These are phyloP conservation scores for Pitangus sulphuratus DNA, from an alignment of 2,797 vertebrate species.

Conservation along the genomic window DNA sequence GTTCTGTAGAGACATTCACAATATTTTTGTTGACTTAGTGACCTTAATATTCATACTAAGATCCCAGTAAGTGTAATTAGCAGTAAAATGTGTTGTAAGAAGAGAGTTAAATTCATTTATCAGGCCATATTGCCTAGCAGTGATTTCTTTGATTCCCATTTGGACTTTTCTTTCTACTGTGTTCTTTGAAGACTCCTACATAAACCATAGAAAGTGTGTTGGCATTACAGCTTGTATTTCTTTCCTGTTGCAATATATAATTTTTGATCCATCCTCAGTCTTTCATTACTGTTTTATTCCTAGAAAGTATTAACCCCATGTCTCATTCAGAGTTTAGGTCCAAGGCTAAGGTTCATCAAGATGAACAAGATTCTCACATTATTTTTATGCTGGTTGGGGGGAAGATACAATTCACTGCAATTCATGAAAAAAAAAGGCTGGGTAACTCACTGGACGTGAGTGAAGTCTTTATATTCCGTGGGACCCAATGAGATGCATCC, in stretches of 20 bases:
- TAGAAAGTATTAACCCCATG: neutral
- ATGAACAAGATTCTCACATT: neutral
- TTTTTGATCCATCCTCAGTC: neutral
- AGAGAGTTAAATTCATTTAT: neutral
- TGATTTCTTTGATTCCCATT: neutral
- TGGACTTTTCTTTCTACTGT: neutral
- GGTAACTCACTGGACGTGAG: fast-evolving
- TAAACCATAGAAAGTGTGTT: neutral
- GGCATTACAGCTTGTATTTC: neutral
- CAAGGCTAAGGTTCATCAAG: neutral
- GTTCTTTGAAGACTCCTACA: neutral
- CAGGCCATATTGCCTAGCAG: neutral
- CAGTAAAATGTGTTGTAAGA: neutral
- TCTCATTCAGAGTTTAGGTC: neutral
- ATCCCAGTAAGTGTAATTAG: neutral
- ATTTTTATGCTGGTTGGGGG: neutral
- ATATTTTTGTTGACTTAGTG: neutral
- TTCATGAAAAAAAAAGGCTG: neutral
- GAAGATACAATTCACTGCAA: neutral
- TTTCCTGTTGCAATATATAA: neutral
- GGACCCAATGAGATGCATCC: neutral
- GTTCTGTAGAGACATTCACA: neutral
- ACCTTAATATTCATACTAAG: neutral
- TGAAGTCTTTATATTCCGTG: neutral
- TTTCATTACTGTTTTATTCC: neutral